A percentile compares a stretch with the other conserved stretches of the same genome.
phyloP scores from a whole-genome alignment of 2,888 invertebrate genomes.

The Agrypnus murinus region DNA sequence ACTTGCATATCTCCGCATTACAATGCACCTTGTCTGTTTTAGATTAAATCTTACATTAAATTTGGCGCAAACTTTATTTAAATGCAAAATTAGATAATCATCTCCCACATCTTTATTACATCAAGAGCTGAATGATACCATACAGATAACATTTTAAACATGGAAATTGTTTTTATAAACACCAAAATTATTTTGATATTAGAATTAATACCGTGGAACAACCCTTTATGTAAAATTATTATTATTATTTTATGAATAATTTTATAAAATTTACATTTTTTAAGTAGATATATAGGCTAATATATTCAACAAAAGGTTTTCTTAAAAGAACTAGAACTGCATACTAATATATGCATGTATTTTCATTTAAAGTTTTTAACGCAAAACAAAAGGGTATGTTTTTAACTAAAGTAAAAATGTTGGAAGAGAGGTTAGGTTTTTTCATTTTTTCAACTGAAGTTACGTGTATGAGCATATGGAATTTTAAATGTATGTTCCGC shows the following conservation, averaged over 20 bases:
- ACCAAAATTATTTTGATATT: background rate
- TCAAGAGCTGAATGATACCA: conserved; percentile 1
- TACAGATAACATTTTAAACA: background rate
- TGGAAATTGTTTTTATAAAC: background rate
- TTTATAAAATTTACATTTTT: conserved; percentile 4
- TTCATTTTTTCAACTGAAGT: conserved; percentile 10
- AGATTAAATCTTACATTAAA: too few relatives aligned
- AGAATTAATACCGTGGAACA: background rate
- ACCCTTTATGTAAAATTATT: background rate
- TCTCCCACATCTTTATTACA: too few relatives aligned
- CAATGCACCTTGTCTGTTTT: too few relatives aligned
- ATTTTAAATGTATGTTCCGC: conserved; percentile 14
- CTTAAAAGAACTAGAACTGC: too few relatives aligned
- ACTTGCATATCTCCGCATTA: too few relatives aligned
- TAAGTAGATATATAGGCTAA: background rate
- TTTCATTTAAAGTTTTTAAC: background rate
- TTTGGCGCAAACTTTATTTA: too few relatives aligned
- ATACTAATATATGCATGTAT: too few relatives aligned
- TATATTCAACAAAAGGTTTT: too few relatives aligned
- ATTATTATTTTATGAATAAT: conserved; percentile 1
- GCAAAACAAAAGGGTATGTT: background rate
- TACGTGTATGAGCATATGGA: conserved; percentile 9
- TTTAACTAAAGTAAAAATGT: too few relatives aligned
- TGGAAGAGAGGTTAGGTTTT: background rate
- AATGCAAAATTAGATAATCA: too few relatives aligned